Percentiles rank a stretch among this genome's conserved stretches.
Conservation (phyloP, 2,888 invertebrate species). For the Siphonodentalium dalli region DNA sequence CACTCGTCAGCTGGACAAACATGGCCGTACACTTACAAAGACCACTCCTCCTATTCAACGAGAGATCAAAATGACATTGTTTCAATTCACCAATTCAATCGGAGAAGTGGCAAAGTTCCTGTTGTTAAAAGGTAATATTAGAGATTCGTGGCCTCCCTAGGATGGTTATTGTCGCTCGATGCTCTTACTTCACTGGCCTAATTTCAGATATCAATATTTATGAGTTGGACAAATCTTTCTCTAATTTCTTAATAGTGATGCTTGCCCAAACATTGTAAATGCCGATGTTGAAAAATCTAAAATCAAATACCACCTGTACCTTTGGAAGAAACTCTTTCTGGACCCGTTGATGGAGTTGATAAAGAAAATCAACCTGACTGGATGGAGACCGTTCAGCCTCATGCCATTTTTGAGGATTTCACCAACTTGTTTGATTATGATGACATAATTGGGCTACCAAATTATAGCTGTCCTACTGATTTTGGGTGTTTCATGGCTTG, state of each 20-base stretch:
- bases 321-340: not conserved
- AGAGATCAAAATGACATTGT: constrained; percentile 5
- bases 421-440: constrained; percentile 25
- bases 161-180: constrained; percentile 26
- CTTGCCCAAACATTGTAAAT: constrained; percentile 29
- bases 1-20: constrained; percentile 10
- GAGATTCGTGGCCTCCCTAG: constrained; percentile 20
- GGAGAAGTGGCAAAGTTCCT: constrained; percentile 5
- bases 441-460: constrained; percentile 25
- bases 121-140: not conserved
- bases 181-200: constrained; percentile 31
- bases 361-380: constrained; percentile 25
- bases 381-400: constrained; percentile 28
- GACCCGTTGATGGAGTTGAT: not conserved
- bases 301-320: too few species aligned
- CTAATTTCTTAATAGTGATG: constrained; percentile 17
- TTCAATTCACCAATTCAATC: constrained; percentile 12
- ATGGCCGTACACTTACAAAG: constrained; percentile 14
- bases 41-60: constrained; percentile 12
- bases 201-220: constrained; percentile 28
- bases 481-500: constrained; percentile 16
- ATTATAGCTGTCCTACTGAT: constrained; percentile 12
- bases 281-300: constrained; percentile 24
- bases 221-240: constrained; percentile 26
- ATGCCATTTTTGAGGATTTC: constrained; percentile 4